These are phyloP conservation scores for Pangasius krempfi DNA, from an alignment of 2,797 vertebrate genomes.

Conservation along the genomic window DNA sequence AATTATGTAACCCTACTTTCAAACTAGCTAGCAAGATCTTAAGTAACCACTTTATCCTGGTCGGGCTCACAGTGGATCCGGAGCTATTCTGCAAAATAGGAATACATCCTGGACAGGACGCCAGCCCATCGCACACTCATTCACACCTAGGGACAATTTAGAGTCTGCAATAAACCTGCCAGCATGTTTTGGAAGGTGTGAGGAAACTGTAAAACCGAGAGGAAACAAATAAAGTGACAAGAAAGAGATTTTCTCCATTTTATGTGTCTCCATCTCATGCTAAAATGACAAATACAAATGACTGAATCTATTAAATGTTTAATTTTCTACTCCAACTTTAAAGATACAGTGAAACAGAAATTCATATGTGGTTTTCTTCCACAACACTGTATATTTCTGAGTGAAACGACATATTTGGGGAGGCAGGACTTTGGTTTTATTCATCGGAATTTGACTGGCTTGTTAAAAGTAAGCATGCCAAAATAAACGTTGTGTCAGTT, in stretches of 20 bases:
- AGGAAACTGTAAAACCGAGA: background rate
- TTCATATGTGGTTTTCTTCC: background rate
- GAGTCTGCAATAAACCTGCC: background rate
- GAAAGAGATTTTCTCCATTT: background rate
- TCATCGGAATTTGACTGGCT: background rate
- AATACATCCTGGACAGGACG: background rate
- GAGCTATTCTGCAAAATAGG: background rate
- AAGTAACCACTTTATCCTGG: background rate
- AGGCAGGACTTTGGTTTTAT: background rate
- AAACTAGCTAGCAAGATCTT: background rate
- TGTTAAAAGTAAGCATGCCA: background rate
- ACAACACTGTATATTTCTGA: background rate
- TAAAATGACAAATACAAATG: background rate
- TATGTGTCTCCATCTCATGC: too few relatives aligned
- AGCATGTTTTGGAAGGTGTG: background rate
- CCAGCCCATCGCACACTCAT: background rate
- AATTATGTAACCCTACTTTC: background rate
- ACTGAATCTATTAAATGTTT: background rate
- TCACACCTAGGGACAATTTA: background rate
- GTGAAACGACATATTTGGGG: background rate
- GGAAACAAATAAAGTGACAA: background rate
- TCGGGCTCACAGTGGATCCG: background rate
- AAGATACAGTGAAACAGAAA: background rate
- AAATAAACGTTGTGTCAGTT: background rate
- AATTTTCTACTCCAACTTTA: background rate